These are phyloP conservation scores for Dexiosoma caninum DNA, from an alignment of 2,888 invertebrate species.

Conservation along the genomic window DNA sequence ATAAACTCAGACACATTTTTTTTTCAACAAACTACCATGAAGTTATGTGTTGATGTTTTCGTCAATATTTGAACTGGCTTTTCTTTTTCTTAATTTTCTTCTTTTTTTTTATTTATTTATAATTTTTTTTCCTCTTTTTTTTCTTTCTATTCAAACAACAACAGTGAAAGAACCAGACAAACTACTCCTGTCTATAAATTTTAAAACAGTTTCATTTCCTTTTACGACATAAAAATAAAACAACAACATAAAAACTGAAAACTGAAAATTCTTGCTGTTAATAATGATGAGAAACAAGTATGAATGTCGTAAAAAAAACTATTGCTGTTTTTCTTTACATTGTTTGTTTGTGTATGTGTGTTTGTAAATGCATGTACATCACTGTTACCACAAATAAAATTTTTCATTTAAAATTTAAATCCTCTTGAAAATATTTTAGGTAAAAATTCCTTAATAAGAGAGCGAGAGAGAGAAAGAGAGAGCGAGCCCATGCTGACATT, in stretches of 20 bases:
- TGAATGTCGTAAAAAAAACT: neutral
- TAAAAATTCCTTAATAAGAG: too few relatives aligned
- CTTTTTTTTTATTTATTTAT: neutral
- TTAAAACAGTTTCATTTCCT: constrained; percentile 62
- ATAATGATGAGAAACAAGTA: constrained; percentile 18
- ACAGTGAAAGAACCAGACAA: constrained; percentile 34
- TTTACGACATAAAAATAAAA: constrained; percentile 29
- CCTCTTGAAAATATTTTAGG: too few relatives aligned
- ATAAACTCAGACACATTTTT: neutral
- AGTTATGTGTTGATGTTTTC: neutral
- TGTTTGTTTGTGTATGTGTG: neutral
- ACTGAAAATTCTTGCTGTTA: constrained; percentile 10
- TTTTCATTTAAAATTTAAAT: too few relatives aligned
- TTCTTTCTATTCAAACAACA: neutral
- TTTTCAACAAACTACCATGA: neutral
- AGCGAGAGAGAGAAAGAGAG: too few relatives aligned
- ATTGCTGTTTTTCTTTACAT: neutral
- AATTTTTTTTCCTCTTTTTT: neutral
- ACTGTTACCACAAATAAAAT: neutral
- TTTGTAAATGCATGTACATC: neutral
- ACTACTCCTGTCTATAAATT: constrained; percentile 51
- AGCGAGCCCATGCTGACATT: too few relatives aligned
- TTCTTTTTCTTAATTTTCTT: neutral
- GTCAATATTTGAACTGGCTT: constrained; percentile 13
- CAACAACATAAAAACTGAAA: neutral